A percentile compares a stretch with the other conserved stretches of the same genome.
These are phyloP conservation scores for Bubo scandiacus DNA, from an alignment of 2,113 vertebrate species.

Conservation along the genomic window DNA sequence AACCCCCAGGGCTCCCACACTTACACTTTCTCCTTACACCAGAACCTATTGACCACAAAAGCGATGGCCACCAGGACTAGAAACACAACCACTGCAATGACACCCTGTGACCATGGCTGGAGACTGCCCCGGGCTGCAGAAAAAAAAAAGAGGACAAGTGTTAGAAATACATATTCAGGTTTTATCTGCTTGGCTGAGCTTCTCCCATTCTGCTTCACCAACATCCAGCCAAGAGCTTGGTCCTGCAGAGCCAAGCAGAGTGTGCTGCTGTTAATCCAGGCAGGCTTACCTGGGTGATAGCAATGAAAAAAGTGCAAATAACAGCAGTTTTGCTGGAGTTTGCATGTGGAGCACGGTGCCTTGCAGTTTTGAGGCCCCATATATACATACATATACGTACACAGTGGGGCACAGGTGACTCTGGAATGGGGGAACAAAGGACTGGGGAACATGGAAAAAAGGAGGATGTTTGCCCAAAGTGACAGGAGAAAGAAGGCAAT, in stretches of 20 bases:
- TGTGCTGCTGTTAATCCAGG: neutral
- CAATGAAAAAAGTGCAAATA: neutral
- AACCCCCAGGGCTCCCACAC: neutral
- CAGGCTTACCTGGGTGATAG: neutral
- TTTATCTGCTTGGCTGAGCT: neutral
- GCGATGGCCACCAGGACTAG: conserved; percentile 43
- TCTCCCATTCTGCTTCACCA: neutral
- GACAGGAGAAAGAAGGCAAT: neutral
- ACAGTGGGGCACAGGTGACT: neutral
- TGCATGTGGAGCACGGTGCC: neutral
- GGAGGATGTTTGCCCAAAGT: neutral
- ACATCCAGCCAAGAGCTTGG: neutral
- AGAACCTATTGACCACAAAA: conserved; percentile 41
- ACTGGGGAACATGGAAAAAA: neutral
- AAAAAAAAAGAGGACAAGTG: fast-evolving
- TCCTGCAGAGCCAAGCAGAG: neutral
- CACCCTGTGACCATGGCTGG: conserved; percentile 43
- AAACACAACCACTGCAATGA: conserved; percentile 52
- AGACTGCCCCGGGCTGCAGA: conserved; percentile 34
- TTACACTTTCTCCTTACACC: conserved; percentile 63
- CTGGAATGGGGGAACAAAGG: neutral
- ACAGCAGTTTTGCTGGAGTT: fast-evolving
- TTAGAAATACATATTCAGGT: neutral
- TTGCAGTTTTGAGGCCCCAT: neutral
- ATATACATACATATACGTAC: fast-evolving